Conservation (phyloP, 1,140 invertebrate genomes). For the Leptopilina boulardi region DNA sequence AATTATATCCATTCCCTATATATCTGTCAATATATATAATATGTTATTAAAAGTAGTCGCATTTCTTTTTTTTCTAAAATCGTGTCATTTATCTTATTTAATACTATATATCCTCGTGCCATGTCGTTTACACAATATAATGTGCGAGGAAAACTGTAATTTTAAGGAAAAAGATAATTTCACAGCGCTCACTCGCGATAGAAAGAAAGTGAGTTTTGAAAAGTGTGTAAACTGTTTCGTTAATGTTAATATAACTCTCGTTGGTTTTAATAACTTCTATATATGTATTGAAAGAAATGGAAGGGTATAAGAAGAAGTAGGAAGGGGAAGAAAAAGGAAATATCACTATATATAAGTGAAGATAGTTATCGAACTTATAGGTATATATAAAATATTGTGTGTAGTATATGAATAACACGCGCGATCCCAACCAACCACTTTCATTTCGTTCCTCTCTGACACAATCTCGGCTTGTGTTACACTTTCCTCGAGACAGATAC, state of each 20-base stretch:
- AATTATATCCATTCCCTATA: not conserved
- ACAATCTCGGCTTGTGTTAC: constrained; percentile 29
- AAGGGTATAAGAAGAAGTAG: not conserved
- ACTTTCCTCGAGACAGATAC: constrained; percentile 31
- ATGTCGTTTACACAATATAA: constrained; percentile 2
- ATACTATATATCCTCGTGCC: not conserved
- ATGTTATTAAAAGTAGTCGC: not conserved
- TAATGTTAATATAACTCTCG: constrained; percentile 6
- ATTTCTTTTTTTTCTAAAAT: not conserved
- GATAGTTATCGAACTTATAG: constrained; percentile 16
- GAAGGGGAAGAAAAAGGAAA: not conserved
- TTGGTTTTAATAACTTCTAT: constrained; percentile 4
- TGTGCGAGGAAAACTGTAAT: constrained; percentile 7
- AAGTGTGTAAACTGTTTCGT: constrained; percentile 24
- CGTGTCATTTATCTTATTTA: not conserved
- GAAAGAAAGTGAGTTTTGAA: constrained; percentile 11
- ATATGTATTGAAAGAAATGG: not conserved
- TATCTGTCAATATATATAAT: not conserved
- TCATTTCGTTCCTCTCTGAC: constrained; percentile 32
- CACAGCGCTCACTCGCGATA: not conserved
- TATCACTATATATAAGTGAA: not conserved
- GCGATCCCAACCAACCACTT: constrained; percentile 11
- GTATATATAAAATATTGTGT: not conserved
- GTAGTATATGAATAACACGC: not conserved
- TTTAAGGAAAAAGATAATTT: not conserved